Evolutionary conservation across 2,888 invertebrate species (phyloP).

Genomic region (Synergus gifuensis): DNA sequence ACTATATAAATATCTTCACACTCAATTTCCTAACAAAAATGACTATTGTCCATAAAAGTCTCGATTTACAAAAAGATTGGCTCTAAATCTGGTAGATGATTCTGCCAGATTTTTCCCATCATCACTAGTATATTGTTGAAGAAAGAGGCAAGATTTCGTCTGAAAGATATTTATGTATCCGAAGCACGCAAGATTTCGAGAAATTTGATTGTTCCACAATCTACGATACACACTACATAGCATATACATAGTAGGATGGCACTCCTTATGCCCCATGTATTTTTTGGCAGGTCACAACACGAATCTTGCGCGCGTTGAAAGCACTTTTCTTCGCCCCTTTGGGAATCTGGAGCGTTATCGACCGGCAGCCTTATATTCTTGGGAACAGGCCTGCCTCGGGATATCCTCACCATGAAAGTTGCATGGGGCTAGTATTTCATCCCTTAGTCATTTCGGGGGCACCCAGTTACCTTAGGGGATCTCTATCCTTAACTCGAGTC

Average conservation of each 20-base stretch:
- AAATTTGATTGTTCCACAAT: neutral
- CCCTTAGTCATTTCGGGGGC: constrained; percentile 47
- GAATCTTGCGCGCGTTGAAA: constrained; percentile 42
- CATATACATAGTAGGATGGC: neutral
- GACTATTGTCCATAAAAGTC: neutral
- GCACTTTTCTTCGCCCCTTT: constrained; percentile 52
- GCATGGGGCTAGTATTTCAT: constrained; percentile 50
- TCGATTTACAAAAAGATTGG: neutral
- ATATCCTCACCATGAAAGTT: constrained; percentile 47
- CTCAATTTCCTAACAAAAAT: too few relatives aligned
- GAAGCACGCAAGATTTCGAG: neutral
- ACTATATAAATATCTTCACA: neutral
- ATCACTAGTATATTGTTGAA: neutral
- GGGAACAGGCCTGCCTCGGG: constrained; percentile 49
- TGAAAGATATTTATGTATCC: neutral
- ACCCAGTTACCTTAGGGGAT: constrained; percentile 45
- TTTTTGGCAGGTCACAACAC: constrained; percentile 46
- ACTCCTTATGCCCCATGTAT: neutral
- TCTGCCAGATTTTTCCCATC: neutral
- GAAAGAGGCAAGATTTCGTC: neutral
- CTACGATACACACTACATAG: neutral
- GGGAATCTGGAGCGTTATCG: constrained; percentile 52
- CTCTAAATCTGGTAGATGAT: neutral
- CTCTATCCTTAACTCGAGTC: constrained; percentile 47
- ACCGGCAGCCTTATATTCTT: constrained; percentile 47